Conservation (phyloP, 2,797 vertebrate species). For the Hozukius guyotensis region DNA sequence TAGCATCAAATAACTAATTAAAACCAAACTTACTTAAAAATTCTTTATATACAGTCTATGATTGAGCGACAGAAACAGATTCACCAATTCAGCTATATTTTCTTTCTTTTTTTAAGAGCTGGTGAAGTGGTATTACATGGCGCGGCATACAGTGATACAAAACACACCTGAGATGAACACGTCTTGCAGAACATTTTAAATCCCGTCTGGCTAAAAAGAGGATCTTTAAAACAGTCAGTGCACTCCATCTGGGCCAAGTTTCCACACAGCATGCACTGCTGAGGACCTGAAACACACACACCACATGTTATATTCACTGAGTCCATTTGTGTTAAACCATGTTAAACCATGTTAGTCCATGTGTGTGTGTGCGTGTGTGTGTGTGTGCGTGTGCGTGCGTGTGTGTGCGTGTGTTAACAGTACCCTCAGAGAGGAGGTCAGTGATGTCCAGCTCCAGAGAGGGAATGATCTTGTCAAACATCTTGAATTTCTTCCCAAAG, state of each 20-base stretch:
- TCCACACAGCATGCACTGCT: constrained; percentile 89
- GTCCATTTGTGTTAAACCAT: background rate
- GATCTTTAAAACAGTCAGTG: constrained; percentile 85
- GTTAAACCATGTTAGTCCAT: background rate
- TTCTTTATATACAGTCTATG: too few species aligned
- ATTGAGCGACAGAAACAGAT: background rate
- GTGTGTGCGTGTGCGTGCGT: background rate
- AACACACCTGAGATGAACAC: constrained; percentile 85
- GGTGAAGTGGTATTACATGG: background rate
- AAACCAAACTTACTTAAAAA: too few species aligned
- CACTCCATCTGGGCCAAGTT: constrained; percentile 84
- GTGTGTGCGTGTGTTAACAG: background rate
- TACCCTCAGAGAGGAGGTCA: constrained; percentile 87
- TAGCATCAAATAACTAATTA: too few species aligned
- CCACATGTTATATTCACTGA: background rate
- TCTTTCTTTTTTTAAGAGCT: background rate
- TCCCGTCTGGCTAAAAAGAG: constrained; percentile 80
- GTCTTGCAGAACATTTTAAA: constrained; percentile 88
- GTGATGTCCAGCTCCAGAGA: constrained; percentile 91
- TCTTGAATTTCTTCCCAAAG: constrained; percentile 93
- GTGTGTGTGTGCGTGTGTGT: background rate
- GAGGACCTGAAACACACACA: constrained; percentile 79
- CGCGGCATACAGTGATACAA: background rate
- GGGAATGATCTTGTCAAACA: constrained; percentile 93
- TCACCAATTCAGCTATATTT: background rate